Evolutionary conservation across 53 echinoderm and acorn worm genomes (phyloP).

Genomic region (Luidia sarsii): DNA sequence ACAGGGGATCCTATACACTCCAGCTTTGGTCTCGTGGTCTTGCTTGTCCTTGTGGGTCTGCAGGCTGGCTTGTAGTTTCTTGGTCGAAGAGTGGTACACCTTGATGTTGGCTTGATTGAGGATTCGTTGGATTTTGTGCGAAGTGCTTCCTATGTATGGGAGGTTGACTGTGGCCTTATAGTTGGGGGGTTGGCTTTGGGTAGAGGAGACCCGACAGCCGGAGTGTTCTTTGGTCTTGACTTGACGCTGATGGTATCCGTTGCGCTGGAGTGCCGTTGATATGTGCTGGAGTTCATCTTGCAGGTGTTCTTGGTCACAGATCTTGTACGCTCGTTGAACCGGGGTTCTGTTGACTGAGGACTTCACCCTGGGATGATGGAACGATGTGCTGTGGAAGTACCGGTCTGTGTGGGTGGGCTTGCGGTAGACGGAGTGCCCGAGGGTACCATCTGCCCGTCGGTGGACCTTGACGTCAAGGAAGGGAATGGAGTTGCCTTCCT

Average conservation of each 20-base stretch:
- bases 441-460: background rate
- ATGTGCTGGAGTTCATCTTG: background rate
- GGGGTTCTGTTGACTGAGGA: background rate
- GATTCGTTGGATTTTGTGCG: too few species aligned
- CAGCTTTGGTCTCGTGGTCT: too few species aligned
- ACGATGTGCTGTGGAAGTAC: background rate
- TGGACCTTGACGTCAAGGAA: background rate
- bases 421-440: background rate
- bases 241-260: background rate
- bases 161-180: background rate
- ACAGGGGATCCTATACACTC: too few species aligned
- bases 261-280: background rate
- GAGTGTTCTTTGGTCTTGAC: background rate
- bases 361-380: background rate
- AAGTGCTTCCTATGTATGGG: background rate
- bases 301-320: too few species aligned
- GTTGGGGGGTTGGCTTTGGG: background rate
- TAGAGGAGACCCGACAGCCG: background rate
- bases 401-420: too few species aligned
- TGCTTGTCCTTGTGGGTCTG: too few species aligned
- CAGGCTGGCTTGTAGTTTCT: too few species aligned
- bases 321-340: background rate
- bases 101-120: too few species aligned
- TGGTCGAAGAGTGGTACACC: too few species aligned
- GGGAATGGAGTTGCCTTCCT: background rate